Evolutionary conservation across 2,113 vertebrate species (phyloP).

Genomic region (Alethe castanea): DNA sequence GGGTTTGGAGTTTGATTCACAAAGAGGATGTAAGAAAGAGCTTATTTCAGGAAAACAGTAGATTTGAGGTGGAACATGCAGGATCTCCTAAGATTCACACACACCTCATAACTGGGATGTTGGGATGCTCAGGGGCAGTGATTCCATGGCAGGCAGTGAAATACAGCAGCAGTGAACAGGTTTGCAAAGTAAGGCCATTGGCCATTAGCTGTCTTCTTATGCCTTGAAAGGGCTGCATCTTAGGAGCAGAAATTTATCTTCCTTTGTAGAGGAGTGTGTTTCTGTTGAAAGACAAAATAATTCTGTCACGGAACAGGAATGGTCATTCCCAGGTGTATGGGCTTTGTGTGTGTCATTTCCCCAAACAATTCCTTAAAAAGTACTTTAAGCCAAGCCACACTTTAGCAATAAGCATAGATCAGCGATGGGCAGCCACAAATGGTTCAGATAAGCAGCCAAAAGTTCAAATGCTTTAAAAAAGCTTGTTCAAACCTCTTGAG

Average conservation of each 20-base stretch:
- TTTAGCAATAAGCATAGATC: slow-evolving; percentile 23
- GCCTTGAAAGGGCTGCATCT: background rate
- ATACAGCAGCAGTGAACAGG: background rate
- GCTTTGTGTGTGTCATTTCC: background rate
- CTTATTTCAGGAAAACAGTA: background rate
- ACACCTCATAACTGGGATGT: rapidly evolving
- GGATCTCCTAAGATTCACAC: background rate
- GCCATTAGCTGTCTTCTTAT: background rate
- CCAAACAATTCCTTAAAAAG: background rate
- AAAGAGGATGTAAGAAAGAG: slow-evolving; percentile 1
- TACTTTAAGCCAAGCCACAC: slow-evolving; percentile 5
- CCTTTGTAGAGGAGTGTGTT: background rate
- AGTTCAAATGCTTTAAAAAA: slow-evolving; percentile 48
- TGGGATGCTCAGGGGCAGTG: background rate
- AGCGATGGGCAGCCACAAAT: slow-evolving; percentile 16
- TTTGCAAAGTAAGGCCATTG: background rate
- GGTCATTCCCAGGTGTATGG: background rate
- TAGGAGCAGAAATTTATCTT: background rate
- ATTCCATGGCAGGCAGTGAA: background rate
- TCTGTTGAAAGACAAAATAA: background rate
- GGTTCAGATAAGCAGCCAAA: slow-evolving; percentile 47
- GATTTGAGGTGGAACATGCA: background rate
- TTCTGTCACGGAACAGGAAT: background rate
- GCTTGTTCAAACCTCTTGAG: slow-evolving; percentile 38
- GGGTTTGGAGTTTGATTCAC: background rate